A percentile compares a stretch with the other conserved stretches of the same genome.
Conservation (phyloP, 2,797 vertebrate species). For the Apogon talboti region DNA sequence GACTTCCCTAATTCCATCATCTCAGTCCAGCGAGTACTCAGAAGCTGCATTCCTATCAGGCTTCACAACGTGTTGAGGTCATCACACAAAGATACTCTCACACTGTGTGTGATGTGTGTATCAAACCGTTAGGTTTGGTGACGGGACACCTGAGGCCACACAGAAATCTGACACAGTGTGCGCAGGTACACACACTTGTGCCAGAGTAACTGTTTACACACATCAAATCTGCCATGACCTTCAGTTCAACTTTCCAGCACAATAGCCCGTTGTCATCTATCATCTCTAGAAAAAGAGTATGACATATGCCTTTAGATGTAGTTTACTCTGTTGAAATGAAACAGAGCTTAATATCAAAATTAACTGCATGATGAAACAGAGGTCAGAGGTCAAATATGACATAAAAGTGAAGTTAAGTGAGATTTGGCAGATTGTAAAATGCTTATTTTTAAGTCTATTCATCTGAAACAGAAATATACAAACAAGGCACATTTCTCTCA, state of each 20-base stretch:
- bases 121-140: conserved; percentile 12
- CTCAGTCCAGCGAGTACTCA: conserved; percentile 28
- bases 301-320: neutral
- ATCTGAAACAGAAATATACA: too few relatives aligned
- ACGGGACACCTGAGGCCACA: conserved; percentile 15
- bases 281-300: neutral
- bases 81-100: neutral
- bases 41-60: conserved; percentile 13
- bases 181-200: conserved; percentile 8
- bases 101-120: conserved; percentile 22
- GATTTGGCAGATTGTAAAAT: neutral
- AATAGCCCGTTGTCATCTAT: neutral
- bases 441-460: too few relatives aligned
- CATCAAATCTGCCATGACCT: neutral
- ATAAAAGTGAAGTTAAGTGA: neutral
- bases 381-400: neutral
- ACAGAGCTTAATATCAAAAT: neutral
- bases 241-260: conserved; percentile 6
- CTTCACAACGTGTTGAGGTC: conserved; percentile 6
- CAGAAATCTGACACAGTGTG: conserved; percentile 2
- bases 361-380: neutral
- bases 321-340: too few relatives aligned
- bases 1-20: conserved; percentile 42
- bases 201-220: conserved; percentile 8
- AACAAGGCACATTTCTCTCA: too few relatives aligned